Evolutionary conservation across 1,140 invertebrate genomes (phyloP).

Genomic region (Panagrolaimus sp.): DNA sequence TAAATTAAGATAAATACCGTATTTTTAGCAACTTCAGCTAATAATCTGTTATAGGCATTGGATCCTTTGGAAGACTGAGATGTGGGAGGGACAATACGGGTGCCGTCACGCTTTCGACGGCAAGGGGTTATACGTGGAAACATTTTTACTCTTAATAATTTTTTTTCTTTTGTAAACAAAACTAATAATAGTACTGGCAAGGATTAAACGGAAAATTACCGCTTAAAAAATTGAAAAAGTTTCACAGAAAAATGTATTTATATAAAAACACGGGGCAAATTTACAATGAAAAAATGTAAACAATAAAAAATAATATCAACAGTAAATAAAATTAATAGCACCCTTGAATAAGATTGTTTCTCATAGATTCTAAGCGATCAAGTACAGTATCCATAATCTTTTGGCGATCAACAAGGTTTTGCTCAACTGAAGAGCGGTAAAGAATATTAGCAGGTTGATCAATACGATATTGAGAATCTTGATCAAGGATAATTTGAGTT

Average conservation of each 20-base stretch:
- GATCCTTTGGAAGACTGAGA: background rate
- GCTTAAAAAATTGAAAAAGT: no score
- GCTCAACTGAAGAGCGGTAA: background rate
- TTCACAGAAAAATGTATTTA: no score
- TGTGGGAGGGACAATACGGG: background rate
- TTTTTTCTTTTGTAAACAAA: no score
- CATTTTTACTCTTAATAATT: background rate
- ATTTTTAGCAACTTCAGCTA: background rate
- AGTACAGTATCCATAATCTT: no score
- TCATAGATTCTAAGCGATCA: no score
- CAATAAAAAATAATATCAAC: no score
- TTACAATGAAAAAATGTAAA: no score
- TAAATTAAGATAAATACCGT: background rate
- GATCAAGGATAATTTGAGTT: conserved; percentile 97
- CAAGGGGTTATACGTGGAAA: background rate
- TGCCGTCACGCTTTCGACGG: conserved; percentile 7
- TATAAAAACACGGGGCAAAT: no score
- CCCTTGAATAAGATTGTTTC: no score
- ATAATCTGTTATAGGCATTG: background rate
- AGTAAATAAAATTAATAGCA: no score
- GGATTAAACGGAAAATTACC: no score
- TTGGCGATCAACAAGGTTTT: background rate
- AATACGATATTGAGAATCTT: conserved; percentile 43
- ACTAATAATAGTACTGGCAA: no score
- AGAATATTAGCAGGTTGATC: conserved; percentile 20